Conservation (phyloP, 37 sponge, comb jelly and placozoan species). For the Cliona cf. orientalis region DNA sequence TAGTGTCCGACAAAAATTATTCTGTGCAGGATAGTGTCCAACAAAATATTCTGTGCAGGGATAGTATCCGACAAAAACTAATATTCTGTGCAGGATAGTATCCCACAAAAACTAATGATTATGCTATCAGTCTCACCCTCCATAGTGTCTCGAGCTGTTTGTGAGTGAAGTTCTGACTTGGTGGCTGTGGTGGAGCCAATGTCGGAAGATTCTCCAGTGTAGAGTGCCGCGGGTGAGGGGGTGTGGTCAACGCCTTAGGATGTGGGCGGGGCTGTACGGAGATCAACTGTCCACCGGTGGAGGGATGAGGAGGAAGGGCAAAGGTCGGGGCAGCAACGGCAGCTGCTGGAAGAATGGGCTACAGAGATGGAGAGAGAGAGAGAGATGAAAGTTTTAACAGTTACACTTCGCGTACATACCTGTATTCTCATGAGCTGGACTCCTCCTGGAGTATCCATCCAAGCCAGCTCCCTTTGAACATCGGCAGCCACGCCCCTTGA, state of each 20-base stretch:
- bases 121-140: background rate
- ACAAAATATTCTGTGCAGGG: no score
- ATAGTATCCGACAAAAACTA: no score
- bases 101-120: no score
- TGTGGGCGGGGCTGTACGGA: constrained; percentile 7
- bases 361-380: background rate
- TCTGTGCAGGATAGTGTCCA: no score
- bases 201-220: constrained; percentile 18
- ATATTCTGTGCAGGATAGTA: no score
- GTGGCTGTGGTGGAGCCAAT: background rate
- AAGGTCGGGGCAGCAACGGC: background rate
- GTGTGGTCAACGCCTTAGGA: background rate
- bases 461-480: constrained; percentile 27
- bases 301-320: constrained; percentile 24
- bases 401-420: no score
- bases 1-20: no score
- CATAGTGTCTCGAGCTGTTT: constrained; percentile 31
- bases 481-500: constrained; percentile 8
- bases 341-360: constrained; percentile 8
- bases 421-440: constrained; percentile 42
- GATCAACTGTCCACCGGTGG: background rate
- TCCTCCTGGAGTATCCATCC: constrained; percentile 26
- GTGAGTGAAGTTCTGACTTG: constrained; percentile 1
- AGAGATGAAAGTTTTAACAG: no score
- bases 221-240: background rate